A percentile compares a stretch with the other conserved stretches of the same genome.
Conservation (phyloP, 2,797 vertebrate genomes). For the Silurus aristotelis region DNA sequence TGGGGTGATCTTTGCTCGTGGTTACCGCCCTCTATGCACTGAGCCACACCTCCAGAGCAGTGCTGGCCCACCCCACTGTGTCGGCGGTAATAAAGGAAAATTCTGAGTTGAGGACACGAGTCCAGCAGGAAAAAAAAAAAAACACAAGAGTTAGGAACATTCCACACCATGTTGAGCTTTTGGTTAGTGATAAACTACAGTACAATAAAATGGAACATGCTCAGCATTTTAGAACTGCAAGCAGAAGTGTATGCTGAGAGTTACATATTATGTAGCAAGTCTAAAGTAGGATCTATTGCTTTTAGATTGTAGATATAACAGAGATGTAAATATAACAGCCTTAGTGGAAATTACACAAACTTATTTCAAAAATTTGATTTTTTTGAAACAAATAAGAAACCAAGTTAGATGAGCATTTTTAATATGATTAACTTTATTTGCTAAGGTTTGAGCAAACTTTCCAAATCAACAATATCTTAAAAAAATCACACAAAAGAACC, state of each 20-base stretch:
- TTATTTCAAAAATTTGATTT: too few relatives aligned
- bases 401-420: neutral
- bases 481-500: neutral
- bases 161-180: slow-evolving; percentile 21
- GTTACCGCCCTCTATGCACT: slow-evolving; percentile 54
- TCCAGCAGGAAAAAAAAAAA: slow-evolving; percentile 50
- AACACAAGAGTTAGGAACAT: slow-evolving; percentile 46
- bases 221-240: neutral
- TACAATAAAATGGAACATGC: slow-evolving; percentile 3
- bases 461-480: neutral
- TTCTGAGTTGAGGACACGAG: slow-evolving; percentile 63
- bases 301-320: neutral
- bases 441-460: neutral
- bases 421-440: too few relatives aligned
- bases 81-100: slow-evolving; percentile 63
- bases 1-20: slow-evolving; percentile 52
- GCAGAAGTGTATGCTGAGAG: neutral
- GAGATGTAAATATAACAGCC: too few relatives aligned
- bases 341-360: neutral
- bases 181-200: slow-evolving; percentile 41
- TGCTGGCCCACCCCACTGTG: slow-evolving; percentile 50
- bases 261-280: neutral
- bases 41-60: slow-evolving; percentile 54
- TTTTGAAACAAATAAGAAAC: neutral
- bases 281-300: neutral